Evolutionary conservation across 2,888 invertebrate genomes (phyloP).

Genomic region (Ophion ventricosus): DNA sequence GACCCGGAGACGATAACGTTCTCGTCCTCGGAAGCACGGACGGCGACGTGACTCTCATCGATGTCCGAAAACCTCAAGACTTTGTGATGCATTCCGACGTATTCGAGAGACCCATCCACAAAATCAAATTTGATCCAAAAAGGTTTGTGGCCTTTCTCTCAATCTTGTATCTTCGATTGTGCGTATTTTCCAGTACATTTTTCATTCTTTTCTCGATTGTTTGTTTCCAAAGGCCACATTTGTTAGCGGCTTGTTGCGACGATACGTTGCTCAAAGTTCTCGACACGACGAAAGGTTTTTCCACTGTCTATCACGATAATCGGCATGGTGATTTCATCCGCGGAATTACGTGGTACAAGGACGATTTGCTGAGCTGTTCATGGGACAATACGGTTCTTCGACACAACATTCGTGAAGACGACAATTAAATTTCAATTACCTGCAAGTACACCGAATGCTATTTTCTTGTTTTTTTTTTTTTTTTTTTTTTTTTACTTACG

Average conservation of each 20-base stretch:
- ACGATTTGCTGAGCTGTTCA: conserved; percentile 85
- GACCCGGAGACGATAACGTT: conserved; percentile 81
- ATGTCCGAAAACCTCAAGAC: conserved; percentile 83
- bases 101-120: conserved; percentile 80
- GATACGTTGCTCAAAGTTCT: conserved; percentile 82
- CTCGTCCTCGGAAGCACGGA: conserved; percentile 84
- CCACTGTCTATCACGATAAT: conserved; percentile 82
- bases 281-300: conserved; percentile 79
- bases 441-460: neutral
- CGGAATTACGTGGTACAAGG: conserved; percentile 85
- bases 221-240: conserved; percentile 74
- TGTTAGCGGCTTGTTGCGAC: conserved; percentile 84
- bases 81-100: conserved; percentile 77
- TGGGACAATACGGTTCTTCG: conserved; percentile 85
- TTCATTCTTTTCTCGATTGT: conserved; percentile 9
- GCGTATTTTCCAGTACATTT: neutral
- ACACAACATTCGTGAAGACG: conserved; percentile 73
- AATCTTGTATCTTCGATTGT: neutral
- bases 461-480: neutral
- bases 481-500: neutral
- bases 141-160: conserved; percentile 67
- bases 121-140: conserved; percentile 81
- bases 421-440: neutral
- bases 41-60: conserved; percentile 84
- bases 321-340: conserved; percentile 85